A percentile compares a stretch with the other conserved stretches of the same genome.
Conservation (phyloP, 2,797 vertebrate species). For the Linurgus olivaceus region DNA sequence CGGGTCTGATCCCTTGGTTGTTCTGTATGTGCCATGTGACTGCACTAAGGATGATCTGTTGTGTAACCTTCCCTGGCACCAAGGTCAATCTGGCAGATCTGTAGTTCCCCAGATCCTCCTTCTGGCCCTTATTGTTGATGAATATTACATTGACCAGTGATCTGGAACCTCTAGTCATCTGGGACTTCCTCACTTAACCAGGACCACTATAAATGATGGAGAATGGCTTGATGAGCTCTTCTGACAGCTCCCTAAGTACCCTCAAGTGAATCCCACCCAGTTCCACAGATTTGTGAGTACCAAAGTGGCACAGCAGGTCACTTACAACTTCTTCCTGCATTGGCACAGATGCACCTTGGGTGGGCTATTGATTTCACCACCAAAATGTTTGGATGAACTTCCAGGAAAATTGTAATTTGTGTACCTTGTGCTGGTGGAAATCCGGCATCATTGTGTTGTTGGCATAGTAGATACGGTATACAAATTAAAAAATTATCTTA, state of each 20-base stretch:
- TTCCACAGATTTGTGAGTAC: background rate
- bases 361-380: background rate
- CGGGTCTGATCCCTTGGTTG: background rate
- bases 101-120: no score
- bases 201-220: background rate
- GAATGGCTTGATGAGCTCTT: background rate
- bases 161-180: background rate
- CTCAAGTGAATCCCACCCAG: background rate
- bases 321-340: background rate
- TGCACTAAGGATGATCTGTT: background rate
- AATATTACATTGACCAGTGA: no score
- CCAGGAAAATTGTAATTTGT: background rate
- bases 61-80: background rate
- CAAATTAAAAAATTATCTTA: background rate
- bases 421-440: background rate
- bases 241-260: background rate
- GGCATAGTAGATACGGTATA: accelerated
- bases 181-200: background rate
- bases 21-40: background rate
- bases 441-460: no score
- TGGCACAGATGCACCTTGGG: background rate
- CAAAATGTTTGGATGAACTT: background rate
- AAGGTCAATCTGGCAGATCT: background rate
- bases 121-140: background rate
- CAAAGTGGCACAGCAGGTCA: background rate